These are phyloP conservation scores for Chrysolina haemoptera DNA, from an alignment of 2,888 invertebrate genomes.

Conservation along the genomic window DNA sequence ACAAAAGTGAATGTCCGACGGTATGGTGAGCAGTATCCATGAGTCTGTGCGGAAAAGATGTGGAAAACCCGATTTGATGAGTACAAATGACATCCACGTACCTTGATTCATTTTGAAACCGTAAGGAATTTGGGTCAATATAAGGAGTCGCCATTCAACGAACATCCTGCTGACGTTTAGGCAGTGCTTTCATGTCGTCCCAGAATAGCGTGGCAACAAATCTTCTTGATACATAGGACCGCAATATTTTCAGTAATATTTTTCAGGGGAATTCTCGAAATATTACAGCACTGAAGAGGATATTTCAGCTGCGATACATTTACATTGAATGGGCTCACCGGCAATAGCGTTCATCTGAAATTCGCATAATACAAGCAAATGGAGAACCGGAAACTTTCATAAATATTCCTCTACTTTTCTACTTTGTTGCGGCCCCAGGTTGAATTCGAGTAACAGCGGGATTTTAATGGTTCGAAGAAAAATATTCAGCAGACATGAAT, in stretches of 20 bases:
- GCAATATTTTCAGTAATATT: slow-evolving; percentile 25
- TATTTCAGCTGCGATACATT: slow-evolving; percentile 54
- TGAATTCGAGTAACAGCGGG: slow-evolving; percentile 49
- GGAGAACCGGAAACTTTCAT: slow-evolving; percentile 56
- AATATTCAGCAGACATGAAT: slow-evolving; percentile 47
- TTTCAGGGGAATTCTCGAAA: slow-evolving; percentile 23
- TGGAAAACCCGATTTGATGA: not conserved
- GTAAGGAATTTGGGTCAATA: not conserved
- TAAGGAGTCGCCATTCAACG: not conserved
- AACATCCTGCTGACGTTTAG: not conserved
- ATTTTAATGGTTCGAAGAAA: slow-evolving; percentile 51
- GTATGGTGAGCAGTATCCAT: not conserved
- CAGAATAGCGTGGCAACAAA: not conserved
- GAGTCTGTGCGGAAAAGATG: not conserved
- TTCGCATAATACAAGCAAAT: slow-evolving; percentile 57
- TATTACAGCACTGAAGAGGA: slow-evolving; percentile 52
- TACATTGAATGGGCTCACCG: slow-evolving; percentile 52
- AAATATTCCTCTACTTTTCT: slow-evolving; percentile 58
- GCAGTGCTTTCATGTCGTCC: slow-evolving; percentile 8
- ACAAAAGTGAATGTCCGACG: too few species aligned
- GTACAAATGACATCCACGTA: not conserved
- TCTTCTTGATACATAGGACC: slow-evolving; percentile 20
- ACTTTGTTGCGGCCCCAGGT: slow-evolving; percentile 56
- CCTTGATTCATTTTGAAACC: not conserved
- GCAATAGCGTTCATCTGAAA: slow-evolving; percentile 51